A percentile compares a stretch with the other conserved stretches of the same genome.
Conservation (phyloP, 2,113 vertebrate species). For the Pungitius pungitius region DNA sequence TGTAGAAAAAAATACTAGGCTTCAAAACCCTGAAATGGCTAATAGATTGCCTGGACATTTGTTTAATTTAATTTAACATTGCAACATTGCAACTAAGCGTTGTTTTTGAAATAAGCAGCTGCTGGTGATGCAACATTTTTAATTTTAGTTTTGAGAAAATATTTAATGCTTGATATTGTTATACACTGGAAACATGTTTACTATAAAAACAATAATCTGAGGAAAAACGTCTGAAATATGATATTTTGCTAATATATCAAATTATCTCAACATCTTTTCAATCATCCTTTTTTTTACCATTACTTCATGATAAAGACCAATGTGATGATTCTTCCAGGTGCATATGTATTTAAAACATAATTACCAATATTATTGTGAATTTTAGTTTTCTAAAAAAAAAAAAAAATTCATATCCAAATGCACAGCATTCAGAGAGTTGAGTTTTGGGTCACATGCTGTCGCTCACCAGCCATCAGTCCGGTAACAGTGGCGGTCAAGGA, state of each 20-base stretch:
- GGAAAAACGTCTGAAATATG: not conserved
- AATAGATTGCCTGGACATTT: too few species aligned
- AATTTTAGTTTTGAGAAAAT: not conserved
- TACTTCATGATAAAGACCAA: not conserved
- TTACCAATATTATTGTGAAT: not conserved
- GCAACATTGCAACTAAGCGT: too few species aligned
- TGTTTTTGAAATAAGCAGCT: not conserved
- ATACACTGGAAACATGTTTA: not conserved
- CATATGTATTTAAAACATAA: not conserved
- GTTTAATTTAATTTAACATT: not conserved
- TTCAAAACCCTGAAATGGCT: too few species aligned
- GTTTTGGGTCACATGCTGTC: conserved; percentile 85
- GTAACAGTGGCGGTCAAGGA: conserved; percentile 37
- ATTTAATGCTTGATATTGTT: not conserved
- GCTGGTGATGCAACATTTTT: not conserved
- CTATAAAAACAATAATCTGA: not conserved
- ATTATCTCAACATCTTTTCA: not conserved
- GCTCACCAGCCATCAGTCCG: conserved; percentile 77
- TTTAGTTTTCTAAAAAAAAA: not conserved
- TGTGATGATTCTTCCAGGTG: not conserved
- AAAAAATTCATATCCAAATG: not conserved
- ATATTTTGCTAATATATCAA: not conserved
- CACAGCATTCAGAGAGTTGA: conserved; percentile 61
- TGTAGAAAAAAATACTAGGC: too few species aligned
- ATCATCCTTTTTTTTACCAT: not conserved